Evolutionary conservation across 2,113 vertebrate genomes (phyloP).

Genomic region (Cryptomyrus ogoouensis): DNA sequence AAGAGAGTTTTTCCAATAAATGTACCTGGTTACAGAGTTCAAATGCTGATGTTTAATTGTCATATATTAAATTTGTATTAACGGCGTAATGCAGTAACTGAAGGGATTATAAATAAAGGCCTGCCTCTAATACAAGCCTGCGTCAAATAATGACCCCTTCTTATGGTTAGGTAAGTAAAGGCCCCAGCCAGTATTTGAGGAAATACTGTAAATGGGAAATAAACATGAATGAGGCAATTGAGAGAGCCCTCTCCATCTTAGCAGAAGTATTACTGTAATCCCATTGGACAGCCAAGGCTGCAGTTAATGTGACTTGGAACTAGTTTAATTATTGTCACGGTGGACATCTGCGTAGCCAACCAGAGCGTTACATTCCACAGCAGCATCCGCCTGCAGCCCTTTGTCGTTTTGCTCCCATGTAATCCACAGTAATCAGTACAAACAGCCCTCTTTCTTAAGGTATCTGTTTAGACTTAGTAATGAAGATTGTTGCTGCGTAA

Average conservation of each 20-base stretch:
- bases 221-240: neutral
- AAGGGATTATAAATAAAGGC: no score
- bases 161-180: no score
- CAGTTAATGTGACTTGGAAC: neutral
- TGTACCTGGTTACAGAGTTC: no score
- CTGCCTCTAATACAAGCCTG: no score
- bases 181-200: no score
- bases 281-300: neutral
- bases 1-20: no score
- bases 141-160: no score
- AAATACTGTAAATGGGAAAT: neutral
- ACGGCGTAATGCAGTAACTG: no score
- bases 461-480: neutral
- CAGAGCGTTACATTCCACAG: neutral
- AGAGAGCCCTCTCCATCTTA: neutral
- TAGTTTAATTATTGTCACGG: neutral
- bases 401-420: neutral
- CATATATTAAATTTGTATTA: no score
- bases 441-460: neutral
- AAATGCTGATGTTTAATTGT: no score
- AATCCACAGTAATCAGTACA: neutral
- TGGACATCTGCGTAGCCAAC: neutral
- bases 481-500: neutral
- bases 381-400: neutral
- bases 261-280: neutral